Base-by-base conservation (phyloP, 2,113 vertebrate species). In the Hyla sarda region DNA sequence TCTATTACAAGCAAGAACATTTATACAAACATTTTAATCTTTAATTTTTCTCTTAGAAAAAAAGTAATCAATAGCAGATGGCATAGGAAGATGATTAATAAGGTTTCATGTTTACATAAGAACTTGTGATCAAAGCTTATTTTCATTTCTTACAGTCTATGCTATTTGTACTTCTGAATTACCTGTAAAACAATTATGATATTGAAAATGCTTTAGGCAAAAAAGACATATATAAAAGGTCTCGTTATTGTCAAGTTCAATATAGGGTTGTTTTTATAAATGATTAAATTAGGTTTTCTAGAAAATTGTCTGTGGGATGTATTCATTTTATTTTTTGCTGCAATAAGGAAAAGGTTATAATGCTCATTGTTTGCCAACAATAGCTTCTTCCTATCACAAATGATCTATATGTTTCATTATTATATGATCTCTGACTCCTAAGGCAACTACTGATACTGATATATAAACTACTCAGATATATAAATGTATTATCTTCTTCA, bases 361-460 rank as follows among this genome's bases (percentile, higher is more conserved):
- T 90, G 82, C 30, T 78, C 73, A 89, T 89, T 89, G 28, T 72
- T 93, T 91, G 69, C 45, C 84, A 80, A 76, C 12, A 69, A 77
- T 74, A 60, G 58, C 84, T 91, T 92, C 91, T 93, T 93, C 89
- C 90, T 93, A 93, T 94, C 92, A 91, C 82, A 89, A 90, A 92
- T 94, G 93, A 94, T 93, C 90, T 92, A 93, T 93, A 94, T 91
- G 87, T 93, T 95, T 94, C 92, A 95, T 94, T 94, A 95, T 71
- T 91, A 88, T 91, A 88, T 92, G 87, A 93, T 92, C 89, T 90
- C 90, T 90, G 89, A 89, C 89, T 91, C 93, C 92, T 94, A 78
- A 88, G 93, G 93, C 93, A 90, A 89, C 67, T 87, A 90, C 77
- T 87, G 85, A 87, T 87, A 90, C 77, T 87, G 85, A 87, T 87